A percentile compares a stretch with the other conserved stretches of the same genome.
Conservation (phyloP, 2,797 vertebrate genomes). For the Ctenopoma multispine region DNA sequence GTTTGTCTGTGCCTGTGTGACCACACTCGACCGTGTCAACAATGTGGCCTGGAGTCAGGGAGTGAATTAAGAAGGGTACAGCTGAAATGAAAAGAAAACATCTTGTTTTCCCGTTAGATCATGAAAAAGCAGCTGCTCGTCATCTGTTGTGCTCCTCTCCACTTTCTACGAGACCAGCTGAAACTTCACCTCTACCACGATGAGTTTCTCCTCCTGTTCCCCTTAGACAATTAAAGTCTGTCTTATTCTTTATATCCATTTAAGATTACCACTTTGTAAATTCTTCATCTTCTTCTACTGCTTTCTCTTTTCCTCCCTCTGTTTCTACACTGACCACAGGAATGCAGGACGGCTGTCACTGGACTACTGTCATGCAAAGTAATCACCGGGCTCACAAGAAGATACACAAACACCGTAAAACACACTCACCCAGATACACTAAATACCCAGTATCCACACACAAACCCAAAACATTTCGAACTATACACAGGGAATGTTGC, state of each 20-base stretch:
- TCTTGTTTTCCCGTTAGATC: conserved; percentile 35
- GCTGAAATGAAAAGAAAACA: conserved; percentile 51
- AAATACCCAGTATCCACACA: conserved; percentile 18
- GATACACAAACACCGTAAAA: conserved; percentile 33
- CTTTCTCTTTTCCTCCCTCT: conserved; percentile 7
- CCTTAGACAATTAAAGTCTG: background rate
- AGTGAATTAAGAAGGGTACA: conserved; percentile 26
- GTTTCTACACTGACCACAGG: conserved; percentile 45
- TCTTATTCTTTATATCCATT: background rate
- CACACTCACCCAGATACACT: conserved; percentile 19
- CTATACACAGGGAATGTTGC: conserved; percentile 24
- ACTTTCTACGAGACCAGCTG: background rate
- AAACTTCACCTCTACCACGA: background rate
- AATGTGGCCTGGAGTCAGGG: conserved; percentile 59
- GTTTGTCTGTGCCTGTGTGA: conserved; percentile 53
- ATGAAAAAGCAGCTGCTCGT: conserved; percentile 25
- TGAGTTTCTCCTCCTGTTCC: background rate
- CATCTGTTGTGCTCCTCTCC: conserved; percentile 1
- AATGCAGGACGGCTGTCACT: conserved; percentile 55
- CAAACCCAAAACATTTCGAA: conserved; percentile 29
- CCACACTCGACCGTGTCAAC: conserved; percentile 67
- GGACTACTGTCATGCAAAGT: conserved; percentile 43
- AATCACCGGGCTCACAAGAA: conserved; percentile 54
- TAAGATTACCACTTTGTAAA: background rate
- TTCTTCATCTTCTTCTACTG: background rate